A percentile compares a stretch with the other conserved stretches of the same genome.
phyloP scores from a whole-genome alignment of 2,797 vertebrate species.

The Paedocypris micromegethes region DNA sequence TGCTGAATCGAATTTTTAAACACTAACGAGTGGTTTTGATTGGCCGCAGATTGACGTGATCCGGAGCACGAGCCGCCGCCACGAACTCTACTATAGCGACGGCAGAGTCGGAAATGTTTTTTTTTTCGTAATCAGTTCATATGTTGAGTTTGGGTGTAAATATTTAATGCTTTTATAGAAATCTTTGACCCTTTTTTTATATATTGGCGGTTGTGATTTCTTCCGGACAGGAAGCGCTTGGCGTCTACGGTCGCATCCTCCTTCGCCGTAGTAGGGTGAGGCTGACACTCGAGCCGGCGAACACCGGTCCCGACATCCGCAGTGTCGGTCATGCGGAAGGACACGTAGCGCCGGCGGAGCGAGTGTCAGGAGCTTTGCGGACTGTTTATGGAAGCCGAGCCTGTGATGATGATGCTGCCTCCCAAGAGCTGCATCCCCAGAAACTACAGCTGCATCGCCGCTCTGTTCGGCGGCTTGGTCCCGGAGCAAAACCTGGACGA shows the following conservation, averaged over 20 bases:
- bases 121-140: no score
- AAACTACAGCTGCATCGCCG: conserved; percentile 90
- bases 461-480: conserved; percentile 77
- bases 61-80: no score
- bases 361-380: background rate
- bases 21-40: no score
- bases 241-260: background rate
- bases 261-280: background rate
- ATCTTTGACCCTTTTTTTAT: no score
- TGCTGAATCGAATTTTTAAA: no score
- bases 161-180: no score
- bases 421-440: conserved; percentile 83
- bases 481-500: conserved; percentile 60
- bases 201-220: no score
- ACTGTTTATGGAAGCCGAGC: conserved; percentile 68
- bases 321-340: conserved; percentile 31
- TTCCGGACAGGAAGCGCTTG: no score
- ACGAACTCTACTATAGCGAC: no score
- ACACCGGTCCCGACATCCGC: conserved; percentile 56
- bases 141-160: no score
- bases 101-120: no score
- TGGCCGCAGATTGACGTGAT: no score
- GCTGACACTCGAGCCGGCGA: background rate
- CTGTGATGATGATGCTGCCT: conserved; percentile 69
- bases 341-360: conserved; percentile 54